Percentiles rank a stretch among this genome's conserved stretches.
Conservation (phyloP, 1,140 invertebrate species). For the Papilio helenus region DNA sequence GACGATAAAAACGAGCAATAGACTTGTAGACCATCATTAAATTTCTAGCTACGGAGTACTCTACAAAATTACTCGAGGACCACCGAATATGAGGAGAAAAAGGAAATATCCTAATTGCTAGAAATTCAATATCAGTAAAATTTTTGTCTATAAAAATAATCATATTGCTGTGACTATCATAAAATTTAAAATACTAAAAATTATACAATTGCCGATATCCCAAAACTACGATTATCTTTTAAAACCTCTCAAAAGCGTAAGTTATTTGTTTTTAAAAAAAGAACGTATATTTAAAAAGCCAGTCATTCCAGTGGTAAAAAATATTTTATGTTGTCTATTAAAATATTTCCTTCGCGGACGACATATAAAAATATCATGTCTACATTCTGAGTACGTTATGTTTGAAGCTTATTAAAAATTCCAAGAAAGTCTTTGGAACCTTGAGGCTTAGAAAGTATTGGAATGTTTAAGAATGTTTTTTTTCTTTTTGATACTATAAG, state of each 20-base stretch:
- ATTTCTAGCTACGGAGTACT: constrained; percentile 22
- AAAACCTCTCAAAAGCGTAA: too few species aligned
- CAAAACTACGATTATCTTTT: too few species aligned
- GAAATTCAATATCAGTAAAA: neutral
- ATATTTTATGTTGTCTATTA: neutral
- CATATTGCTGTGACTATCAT: neutral
- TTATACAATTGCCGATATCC: too few species aligned
- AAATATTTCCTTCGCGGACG: neutral
- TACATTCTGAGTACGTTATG: neutral
- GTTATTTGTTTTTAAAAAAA: too few species aligned
- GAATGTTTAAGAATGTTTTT: neutral
- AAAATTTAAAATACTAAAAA: too few species aligned
- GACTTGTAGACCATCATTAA: constrained; percentile 26
- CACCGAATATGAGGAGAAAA: neutral
- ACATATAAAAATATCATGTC: neutral
- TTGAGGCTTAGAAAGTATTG: neutral
- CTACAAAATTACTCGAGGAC: constrained; percentile 17
- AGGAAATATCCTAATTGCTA: neutral
- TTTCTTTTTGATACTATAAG: too few species aligned
- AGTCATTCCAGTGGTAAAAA: neutral
- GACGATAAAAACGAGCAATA: constrained; percentile 24
- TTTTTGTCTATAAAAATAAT: neutral
- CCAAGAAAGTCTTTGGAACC: neutral
- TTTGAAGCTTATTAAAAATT: neutral
- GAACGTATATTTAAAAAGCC: neutral